Base-by-base conservation (phyloP, 1,140 invertebrate species). In the Apis florea region DNA sequence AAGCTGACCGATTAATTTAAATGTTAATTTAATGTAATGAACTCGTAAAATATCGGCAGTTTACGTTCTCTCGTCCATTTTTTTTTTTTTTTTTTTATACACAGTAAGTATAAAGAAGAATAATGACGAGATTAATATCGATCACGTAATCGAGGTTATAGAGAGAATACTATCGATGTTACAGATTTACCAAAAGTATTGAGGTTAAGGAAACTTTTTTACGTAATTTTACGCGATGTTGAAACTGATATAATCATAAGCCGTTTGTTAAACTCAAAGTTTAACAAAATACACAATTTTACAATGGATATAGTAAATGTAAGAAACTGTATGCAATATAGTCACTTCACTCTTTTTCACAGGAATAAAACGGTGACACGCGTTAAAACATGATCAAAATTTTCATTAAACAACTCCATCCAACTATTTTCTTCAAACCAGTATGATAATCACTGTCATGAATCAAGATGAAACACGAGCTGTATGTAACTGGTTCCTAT, bases 61-160 rank as follows among this genome's bases (percentile, higher is more conserved):
- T 40, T 40, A 9, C 15, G 31, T 19, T 3, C 13, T 17, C 61
- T 24, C 11, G 2, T 19, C 2, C 12, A 24, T 8, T n/a, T 59
- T 61, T 47, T n/a, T 49, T 49, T 31, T 19, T 8, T n/a, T 59
- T 61, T 47, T n/a, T 49, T 49, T 31, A 40, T 40, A 47, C 19
- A 47, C 21, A 31, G 19, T 77, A 59, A 19, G 54, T 17, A 15
- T 15, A 53, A 59, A 24, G 58, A 47, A 58, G 70, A 58, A 51
- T 26, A 73, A 49, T 19, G 31, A 71, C 12, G 54, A 51, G 74
- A 82, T 82, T 76, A 77, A 78, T 76, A 82, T 78, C 58, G 80
- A 82, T 71, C 66, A 51, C 47, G 24, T 56, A 31, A 58, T 69
- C 72, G 79, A 75, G 72, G 64, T 72, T 47, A 67, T 21, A 17